Base-by-base conservation (phyloP, 2,113 vertebrate genomes). In the Haemorhous mexicanus region DNA sequence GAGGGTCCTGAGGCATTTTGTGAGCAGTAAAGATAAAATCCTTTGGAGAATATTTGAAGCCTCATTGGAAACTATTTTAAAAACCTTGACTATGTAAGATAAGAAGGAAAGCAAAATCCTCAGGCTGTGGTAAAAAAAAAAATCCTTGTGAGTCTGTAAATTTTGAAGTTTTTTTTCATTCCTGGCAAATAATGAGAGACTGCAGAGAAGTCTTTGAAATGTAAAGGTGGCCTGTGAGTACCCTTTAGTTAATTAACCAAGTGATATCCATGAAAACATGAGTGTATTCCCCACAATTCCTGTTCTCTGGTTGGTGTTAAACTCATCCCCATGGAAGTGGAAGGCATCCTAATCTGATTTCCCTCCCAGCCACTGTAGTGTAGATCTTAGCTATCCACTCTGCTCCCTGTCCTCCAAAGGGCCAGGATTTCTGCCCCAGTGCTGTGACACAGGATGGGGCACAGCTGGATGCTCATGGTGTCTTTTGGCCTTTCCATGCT, bases 401-500 rank as follows among this genome's bases (percentile, higher is more conserved):
- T 28, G 27, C 23, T 69, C 73, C 28, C 27, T 77, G 27, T 52
- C 22, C 55, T 46, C 28, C 64, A 24, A 4, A 28, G 55, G 33
- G 39, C 64, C 19, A 3, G 3, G 55, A 23, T 61, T 27, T 10
- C 33, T 52, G 63, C 37, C 53, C 53, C 1, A 1, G 1, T 13
- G 44, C 32, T 53, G 47, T 7, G 55, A 13, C 63, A 37, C 53
- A 19, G 44, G 7, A 2, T 68, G 9, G 79, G 59, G 37, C 44
- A 16, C 18, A 37, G 39, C 9, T 61, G 69, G 67, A 7, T 74
- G 61, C 22, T 75, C 50, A 2, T 39, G 0, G 0, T 12, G 19
- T 30, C 49, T 47, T 19, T 39, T 39, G 49, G 21, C 14, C 55
- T 47, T 30, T 47, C 68, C 16, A 4, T 46, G 49, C 50, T 61